Conservation (phyloP, 2,113 vertebrate genomes). For the Turnix velox region DNA sequence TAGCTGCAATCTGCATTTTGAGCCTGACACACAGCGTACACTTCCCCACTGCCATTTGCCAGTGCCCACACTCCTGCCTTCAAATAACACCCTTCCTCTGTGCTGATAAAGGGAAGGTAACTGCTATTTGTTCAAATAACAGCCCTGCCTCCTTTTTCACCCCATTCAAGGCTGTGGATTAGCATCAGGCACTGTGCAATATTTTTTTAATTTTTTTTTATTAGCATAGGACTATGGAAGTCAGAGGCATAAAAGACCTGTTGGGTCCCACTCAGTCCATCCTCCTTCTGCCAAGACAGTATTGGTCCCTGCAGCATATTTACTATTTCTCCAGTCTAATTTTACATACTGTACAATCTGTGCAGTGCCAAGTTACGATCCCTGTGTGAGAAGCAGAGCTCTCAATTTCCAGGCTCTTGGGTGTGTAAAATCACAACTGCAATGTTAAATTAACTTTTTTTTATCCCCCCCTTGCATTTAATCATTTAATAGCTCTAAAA, state of each 20-base stretch:
- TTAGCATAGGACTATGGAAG: constrained; percentile 52
- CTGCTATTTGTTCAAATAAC: background rate
- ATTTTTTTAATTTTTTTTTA: constrained; percentile 31
- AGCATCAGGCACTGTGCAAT: background rate
- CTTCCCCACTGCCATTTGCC: background rate
- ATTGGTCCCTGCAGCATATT: constrained; percentile 61
- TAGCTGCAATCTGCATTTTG: background rate
- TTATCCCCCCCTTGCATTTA: constrained; percentile 43
- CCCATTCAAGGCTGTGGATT: background rate
- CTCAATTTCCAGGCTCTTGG: constrained; percentile 64
- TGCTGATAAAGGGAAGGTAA: rapidly evolving
- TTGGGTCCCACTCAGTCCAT: constrained; percentile 65
- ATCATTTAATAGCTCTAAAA: constrained; percentile 69
- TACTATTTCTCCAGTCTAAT: constrained; percentile 54
- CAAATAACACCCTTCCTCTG: background rate
- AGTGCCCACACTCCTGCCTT: rapidly evolving
- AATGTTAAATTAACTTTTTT: constrained; percentile 58
- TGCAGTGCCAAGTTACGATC: constrained; percentile 55
- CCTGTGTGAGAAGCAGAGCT: constrained; percentile 44
- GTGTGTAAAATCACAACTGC: constrained; percentile 65
- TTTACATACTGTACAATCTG: constrained; percentile 65
- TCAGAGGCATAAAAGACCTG: constrained; percentile 58
- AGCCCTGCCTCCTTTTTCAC: background rate
- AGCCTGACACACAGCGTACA: rapidly evolving
- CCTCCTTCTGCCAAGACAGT: constrained; percentile 65